Evolutionary conservation across 2,113 vertebrate genomes (phyloP), one percentile per base, ranked within the genome.

Genomic region (Phaethon lepturus): DNA sequence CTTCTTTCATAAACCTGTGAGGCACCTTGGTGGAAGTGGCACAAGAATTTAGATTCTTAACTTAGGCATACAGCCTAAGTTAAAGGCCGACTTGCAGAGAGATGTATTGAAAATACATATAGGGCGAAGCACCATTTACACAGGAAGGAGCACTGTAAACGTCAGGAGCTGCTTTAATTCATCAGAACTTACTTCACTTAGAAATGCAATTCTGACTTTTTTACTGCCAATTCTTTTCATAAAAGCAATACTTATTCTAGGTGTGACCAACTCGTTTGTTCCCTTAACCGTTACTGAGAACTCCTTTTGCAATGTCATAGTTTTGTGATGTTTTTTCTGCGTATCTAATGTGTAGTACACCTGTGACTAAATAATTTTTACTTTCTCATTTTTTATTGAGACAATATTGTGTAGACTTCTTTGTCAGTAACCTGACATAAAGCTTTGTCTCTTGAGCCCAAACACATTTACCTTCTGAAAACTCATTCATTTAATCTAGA

Each of bases 401-500:
- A 66, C 47, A 92, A 83, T 88, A 58, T 68, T 91, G 76, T 44
- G 11, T 60, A 85, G 60, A 49, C 31, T 60, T 95, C 45, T 79
- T 89, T 84, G 80, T 66, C 56, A 91, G 55, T 56, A 56, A 63
- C 23, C 28, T 74, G 50, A 44, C 86, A 28, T 45, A 87, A 80
- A 94, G 50, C 45, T 85, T 93, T 87, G 18, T 75, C 68, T 89
- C 56, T 72, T 73, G 53, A 85, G 42, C 58, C 59, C 31, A 90
- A 90, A 80, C 47, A 50, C 52, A 74, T 89, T 91, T 89, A 28
- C 50, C 67, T 92, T 83, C 71, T 84, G 83, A 35, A 92, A 93
- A 89, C 4, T 85, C 58, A 35, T 79, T 77, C 28, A 66, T 94
- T 91, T 91, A 89, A 90, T 82, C 69, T 84, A 72, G 23, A 95